phyloP scores from a whole-genome alignment of 2,797 vertebrate species.

The Danio aesculapii region DNA sequence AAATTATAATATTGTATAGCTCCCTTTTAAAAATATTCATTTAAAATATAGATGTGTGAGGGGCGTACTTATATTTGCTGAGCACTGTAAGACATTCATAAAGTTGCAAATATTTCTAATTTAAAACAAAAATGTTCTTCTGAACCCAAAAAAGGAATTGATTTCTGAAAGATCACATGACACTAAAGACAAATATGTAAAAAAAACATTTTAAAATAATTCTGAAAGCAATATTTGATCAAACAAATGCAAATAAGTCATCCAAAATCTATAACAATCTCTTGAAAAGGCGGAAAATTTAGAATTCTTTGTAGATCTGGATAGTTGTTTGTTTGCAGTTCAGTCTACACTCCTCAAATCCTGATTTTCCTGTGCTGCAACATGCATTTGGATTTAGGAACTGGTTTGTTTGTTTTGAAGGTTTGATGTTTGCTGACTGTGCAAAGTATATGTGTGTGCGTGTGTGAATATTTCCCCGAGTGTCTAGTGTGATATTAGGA shows the following conservation, averaged over 20 bases:
- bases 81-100: neutral
- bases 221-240: neutral
- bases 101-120: neutral
- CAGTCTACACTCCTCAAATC: neutral
- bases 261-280: too few species aligned
- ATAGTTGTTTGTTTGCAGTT: constrained; percentile 38
- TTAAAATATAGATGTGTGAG: too few species aligned
- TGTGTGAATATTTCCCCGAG: constrained; percentile 46
- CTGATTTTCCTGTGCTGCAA: constrained; percentile 47
- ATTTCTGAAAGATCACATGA: neutral
- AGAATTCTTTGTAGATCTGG: constrained; percentile 65
- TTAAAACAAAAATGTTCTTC: neutral
- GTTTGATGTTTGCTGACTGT: constrained; percentile 59
- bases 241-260: neutral
- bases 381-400: constrained; percentile 45
- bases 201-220: neutral
- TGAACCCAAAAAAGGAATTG: neutral
- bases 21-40: too few species aligned
- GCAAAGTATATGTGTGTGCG: constrained; percentile 4
- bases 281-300: constrained; percentile 71
- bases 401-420: constrained; percentile 51
- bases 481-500: constrained; percentile 59
- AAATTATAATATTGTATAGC: too few species aligned
- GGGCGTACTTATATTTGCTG: too few species aligned
- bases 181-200: neutral